Evolutionary conservation across 2,888 invertebrate species (phyloP).

Genomic region (Malthinus seriepunctatus): DNA sequence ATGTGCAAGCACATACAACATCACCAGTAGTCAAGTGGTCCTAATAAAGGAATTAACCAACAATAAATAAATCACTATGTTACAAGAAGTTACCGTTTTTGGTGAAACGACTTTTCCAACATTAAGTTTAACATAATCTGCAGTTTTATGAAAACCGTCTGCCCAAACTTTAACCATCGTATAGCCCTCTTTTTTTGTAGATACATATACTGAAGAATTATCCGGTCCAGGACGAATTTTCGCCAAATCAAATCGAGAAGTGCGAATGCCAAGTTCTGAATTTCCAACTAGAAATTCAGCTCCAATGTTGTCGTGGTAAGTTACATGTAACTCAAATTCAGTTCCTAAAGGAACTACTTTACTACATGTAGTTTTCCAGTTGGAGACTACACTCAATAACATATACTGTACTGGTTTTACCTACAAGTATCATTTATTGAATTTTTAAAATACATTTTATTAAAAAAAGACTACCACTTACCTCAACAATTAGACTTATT

Average conservation of each 20-base stretch:
- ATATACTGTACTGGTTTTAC: conserved; percentile 56
- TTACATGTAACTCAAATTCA: conserved; percentile 55
- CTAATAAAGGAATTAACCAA: conserved; percentile 33
- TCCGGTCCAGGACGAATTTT: conserved; percentile 53
- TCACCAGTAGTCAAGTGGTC: conserved; percentile 58
- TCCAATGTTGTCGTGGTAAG: conserved; percentile 62
- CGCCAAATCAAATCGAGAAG: conserved; percentile 55
- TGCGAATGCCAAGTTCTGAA: conserved; percentile 54
- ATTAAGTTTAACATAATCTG: conserved; percentile 53
- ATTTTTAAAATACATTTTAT: background rate
- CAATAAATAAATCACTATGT: background rate
- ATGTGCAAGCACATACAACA: conserved; percentile 58
- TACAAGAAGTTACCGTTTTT: conserved; percentile 37
- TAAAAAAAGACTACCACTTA: conserved; percentile 37
- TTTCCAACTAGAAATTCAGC: conserved; percentile 58
- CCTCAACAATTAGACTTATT: conserved; percentile 58
- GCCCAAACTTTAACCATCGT: conserved; percentile 59
- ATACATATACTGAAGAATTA: conserved; percentile 56
- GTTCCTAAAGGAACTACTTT: conserved; percentile 57
- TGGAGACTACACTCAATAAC: conserved; percentile 48
- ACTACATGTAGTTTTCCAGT: conserved; percentile 44
- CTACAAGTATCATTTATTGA: conserved; percentile 32
- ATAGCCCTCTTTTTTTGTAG: conserved; percentile 55
- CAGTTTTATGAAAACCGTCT: conserved; percentile 48
- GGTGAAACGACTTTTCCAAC: conserved; percentile 52